Evolutionary conservation across 2,797 vertebrate genomes (phyloP), one percentile per base, ranked within the genome.

Genomic region (Okamejei kenojei): DNA sequence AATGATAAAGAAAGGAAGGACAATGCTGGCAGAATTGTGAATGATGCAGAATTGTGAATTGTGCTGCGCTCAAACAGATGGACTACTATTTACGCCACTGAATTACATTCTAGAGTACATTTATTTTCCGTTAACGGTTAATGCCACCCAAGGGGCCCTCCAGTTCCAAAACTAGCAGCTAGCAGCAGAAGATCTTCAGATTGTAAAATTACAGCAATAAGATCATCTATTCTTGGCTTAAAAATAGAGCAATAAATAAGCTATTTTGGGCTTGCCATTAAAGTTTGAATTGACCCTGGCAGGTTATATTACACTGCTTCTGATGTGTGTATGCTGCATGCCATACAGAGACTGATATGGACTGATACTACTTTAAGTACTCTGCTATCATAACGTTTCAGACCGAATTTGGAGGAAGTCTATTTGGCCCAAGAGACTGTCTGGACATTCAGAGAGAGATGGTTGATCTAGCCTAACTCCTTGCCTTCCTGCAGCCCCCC

Each of bases 191-290:
- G 38, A 76, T 58, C 71, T 74, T 7, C 10, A 54, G 38, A 38
- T 54, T 92, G 45, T n/a, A 92, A n/a, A 92, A 54, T 76, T 58
- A 17, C 11, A 58, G 23, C 38, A 54, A 74, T 76, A 29, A 92
- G 71, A 38, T 76, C 26, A 29, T 76, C 38, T 92, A 92, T 76
- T 76, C 38, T 54, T 26, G 71, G 90, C 8, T 76, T 54, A 74
- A 38, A 23, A 74, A 91, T 23, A 10, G 65, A 54, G 68, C 90
- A 91, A 91, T 91, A 92, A 92, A 76, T 26, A 54, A n/a, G 38
- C 65, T 92, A 58, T 92, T 76, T 74, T 76, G 90, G 76, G 90
- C 90, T 74, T 38, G 21, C 17, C 26, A 54, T 8, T 76, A 74
- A 92, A 29, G 90, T 29, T 58, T 92, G 35, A 92, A 2, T 45